A percentile compares a stretch with the other conserved stretches of the same genome.
phyloP scores from a whole-genome alignment of 2,888 invertebrate genomes.

The Brassicogethes aeneus region DNA sequence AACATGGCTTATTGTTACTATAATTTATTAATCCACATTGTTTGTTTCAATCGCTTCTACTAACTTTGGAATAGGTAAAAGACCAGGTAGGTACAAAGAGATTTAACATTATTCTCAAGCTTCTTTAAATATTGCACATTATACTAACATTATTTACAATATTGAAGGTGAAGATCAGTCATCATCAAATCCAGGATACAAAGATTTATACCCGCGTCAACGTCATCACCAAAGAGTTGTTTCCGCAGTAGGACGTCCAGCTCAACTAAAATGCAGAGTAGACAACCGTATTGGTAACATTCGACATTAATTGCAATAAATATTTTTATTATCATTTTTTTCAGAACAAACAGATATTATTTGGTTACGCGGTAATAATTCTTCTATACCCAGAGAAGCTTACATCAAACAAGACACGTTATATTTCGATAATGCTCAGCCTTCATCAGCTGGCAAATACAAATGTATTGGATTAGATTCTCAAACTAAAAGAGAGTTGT shows the following conservation, averaged over 20 bases:
- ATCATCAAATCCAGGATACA: too few species aligned
- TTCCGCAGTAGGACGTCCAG: slow-evolving; percentile 50
- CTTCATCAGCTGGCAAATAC: slow-evolving; percentile 62
- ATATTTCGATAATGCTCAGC: slow-evolving; percentile 50
- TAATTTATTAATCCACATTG: slow-evolving; percentile 11
- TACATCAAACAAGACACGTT: slow-evolving; percentile 46
- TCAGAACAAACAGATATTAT: background rate
- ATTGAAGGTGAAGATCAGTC: too few species aligned
- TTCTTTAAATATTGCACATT: too few species aligned
- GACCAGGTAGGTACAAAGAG: slow-evolving; percentile 15
- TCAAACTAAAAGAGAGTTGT: slow-evolving; percentile 42
- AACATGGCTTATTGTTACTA: slow-evolving; percentile 4
- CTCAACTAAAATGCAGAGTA: slow-evolving; percentile 50
- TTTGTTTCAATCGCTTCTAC: slow-evolving; percentile 26
- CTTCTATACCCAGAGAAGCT: slow-evolving; percentile 50
- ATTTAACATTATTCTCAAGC: too few species aligned
- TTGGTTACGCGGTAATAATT: slow-evolving; percentile 66
- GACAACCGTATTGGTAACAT: slow-evolving; percentile 22
- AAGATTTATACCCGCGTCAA: too few species aligned
- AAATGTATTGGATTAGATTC: slow-evolving; percentile 57
- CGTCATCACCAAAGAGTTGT: too few species aligned
- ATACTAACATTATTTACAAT: too few species aligned
- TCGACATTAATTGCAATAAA: slow-evolving; percentile 1
- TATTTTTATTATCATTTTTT: background rate
- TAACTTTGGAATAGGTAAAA: slow-evolving; percentile 22